Evolutionary conservation across 2,797 vertebrate genomes (phyloP), one percentile per base, ranked within the genome.

Genomic region (Sebastes jordani): DNA sequence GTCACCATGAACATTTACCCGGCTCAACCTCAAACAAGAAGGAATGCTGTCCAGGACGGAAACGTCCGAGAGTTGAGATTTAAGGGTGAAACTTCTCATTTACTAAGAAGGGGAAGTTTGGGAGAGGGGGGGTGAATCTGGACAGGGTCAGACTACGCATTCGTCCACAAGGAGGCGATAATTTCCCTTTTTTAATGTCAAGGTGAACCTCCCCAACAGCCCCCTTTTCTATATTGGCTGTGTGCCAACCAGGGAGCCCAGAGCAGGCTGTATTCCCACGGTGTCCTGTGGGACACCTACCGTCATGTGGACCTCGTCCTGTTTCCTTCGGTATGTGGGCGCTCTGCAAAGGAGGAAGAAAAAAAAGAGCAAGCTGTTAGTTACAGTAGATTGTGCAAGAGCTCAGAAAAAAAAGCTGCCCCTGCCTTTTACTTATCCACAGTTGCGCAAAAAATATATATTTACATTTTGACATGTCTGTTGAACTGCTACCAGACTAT

Each of bases 241-340:
- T 10, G 34, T 67, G 88, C 92, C 91, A 93, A 68, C 36, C 61
- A 78, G 66, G 66, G 71, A 92, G 77, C 72, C 91, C 85, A 71
- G 62, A 18, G 63, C 49, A 75, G 34, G 71, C 76, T 83, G 75
- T 89, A 89, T 95, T 91, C 91, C 91, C 91, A 93, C 83, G 85
- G 83, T 92, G 83, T 86, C 89, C 83, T 75, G 73, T 80, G 85
- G 77, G 84, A 93, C 90, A 96, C 97, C 95, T 97, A 99, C 98
- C 97, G 90, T 97, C 96, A 82, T 96, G 94, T 85, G 95, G 86
- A 94, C 95, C 96, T 92, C 95, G 95, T 69, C 95, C 97, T 93
- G 94, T 94, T 92, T 95, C 97, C 93, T 91, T 97, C 84, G 97
- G 95, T 94, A 97, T 96, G 87, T 98, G 97, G 89, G 97, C 98